Conservation (phyloP, 2,797 vertebrate species). For the Syngnathus rostellatus region DNA sequence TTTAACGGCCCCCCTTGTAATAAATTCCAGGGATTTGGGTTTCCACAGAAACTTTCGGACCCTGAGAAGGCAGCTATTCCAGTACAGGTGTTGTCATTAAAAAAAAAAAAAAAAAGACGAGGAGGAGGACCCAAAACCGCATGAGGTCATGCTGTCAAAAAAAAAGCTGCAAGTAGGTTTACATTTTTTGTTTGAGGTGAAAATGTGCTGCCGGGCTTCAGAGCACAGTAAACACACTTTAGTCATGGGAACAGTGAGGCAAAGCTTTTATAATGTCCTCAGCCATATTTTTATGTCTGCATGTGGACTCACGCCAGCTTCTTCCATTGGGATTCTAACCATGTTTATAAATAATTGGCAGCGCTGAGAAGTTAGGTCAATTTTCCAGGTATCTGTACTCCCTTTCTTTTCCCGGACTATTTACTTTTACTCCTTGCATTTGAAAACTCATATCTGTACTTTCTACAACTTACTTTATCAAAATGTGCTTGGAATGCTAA, state of each 20-base stretch:
- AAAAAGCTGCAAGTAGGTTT: not conserved
- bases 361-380: not conserved
- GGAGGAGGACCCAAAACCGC: not conserved
- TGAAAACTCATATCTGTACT: not conserved
- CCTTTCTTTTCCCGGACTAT: not conserved
- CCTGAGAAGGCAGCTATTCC: slow-evolving; percentile 25
- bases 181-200: slow-evolving; percentile 2
- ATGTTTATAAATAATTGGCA: not conserved
- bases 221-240: slow-evolving; percentile 30
- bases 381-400: not conserved
- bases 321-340: not conserved
- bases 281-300: slow-evolving; percentile 6
- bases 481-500: not conserved
- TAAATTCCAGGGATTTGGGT: slow-evolving; percentile 34
- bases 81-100: slow-evolving; percentile 42
- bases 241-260: slow-evolving; percentile 41
- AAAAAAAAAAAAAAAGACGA: slow-evolving; percentile 29
- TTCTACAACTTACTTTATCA: not conserved
- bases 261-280: slow-evolving; percentile 13
- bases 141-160: slow-evolving; percentile 4
- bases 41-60: slow-evolving; percentile 44
- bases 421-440: not conserved
- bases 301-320: not conserved
- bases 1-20: not conserved
- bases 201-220: slow-evolving; percentile 9